Percentiles rank a stretch among this genome's conserved stretches.
phyloP scores from a whole-genome alignment of 2,113 vertebrate genomes.

The Microtus oregoni region DNA sequence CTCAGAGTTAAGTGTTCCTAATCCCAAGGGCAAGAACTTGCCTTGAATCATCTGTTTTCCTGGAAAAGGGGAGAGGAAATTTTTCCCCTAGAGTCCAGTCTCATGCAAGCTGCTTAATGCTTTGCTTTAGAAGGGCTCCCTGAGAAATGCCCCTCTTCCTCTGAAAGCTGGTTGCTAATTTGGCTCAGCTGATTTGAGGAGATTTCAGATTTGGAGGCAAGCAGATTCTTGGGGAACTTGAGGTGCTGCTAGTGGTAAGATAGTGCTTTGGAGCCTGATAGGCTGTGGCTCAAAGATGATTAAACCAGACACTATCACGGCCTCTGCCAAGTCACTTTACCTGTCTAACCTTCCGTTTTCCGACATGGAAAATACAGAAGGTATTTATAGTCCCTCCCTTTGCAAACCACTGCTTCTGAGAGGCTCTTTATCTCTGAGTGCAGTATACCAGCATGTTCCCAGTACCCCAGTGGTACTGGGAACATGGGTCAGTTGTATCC shows the following conservation, averaged over 20 bases:
- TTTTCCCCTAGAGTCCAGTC: neutral
- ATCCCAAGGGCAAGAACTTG: constrained; percentile 19
- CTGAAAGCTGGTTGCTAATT: constrained; percentile 48
- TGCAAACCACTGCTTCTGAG: constrained; percentile 39
- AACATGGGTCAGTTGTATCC: constrained; percentile 47
- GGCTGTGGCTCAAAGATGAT: neutral
- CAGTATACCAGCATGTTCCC: neutral
- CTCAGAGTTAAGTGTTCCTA: neutral
- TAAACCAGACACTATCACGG: neutral
- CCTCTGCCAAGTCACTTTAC: constrained; percentile 22
- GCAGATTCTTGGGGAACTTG: neutral
- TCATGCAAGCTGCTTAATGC: neutral
- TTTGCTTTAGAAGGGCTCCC: constrained; percentile 21
- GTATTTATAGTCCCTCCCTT: neutral
- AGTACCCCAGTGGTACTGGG: no score
- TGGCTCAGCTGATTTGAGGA: constrained; percentile 54
- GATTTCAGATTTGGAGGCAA: neutral
- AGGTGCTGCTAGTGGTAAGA: constrained; percentile 20
- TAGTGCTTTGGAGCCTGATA: neutral
- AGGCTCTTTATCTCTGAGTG: neutral
- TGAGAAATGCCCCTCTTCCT: neutral
- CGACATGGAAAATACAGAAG: neutral
- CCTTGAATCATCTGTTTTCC: constrained; percentile 11
- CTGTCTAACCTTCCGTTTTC: neutral
- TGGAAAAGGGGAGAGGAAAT: neutral